Base-by-base conservation (phyloP, 2,888 invertebrate species). In the Heliconius ethilla region DNA sequence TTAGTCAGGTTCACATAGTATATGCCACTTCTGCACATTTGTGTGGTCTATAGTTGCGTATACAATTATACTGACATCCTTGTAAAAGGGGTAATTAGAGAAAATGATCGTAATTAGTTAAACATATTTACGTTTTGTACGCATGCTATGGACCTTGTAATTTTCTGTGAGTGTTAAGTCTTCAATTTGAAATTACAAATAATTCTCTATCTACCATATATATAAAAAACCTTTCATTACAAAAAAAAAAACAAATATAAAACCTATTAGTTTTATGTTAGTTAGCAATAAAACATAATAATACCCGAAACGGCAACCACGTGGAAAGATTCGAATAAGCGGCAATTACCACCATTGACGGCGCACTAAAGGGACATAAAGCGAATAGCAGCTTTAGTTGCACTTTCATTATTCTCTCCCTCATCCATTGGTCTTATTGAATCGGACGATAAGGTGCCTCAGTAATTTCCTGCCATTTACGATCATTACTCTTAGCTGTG, bases 381-480 rank as follows among this genome's bases (percentile, higher is more conserved):
- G 86, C 85, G 86, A 85, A 85, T 85, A 81, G 87, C 88, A 86
- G 88, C 87, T 83, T 82, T 84, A 88, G 91, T 88, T 93, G 94
- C 93, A 93, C 89, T 93, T 93, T 92, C 91, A 94, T 93, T 94
- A 92, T 93, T 88, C 88, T 85, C 90, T 88, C 90, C 91, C 85
- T 83, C 85, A 86, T 85, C 87, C 88, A 88, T 89, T 86, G 88
- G 89, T 89, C 90, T 93, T 92, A 94, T 94, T 94, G 93, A 94
- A 94, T 93, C 88, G 88, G 83, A 89, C 91, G 93, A 93, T 94
- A 94, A 94, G 94, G 92, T 90, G 89, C 88, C 90, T 84, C 90
- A 84, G 94, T 94, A 92, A 94, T 94, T 94, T 92, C 92, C 92
- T 89, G 90, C 90, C 92, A 94, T 94, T 94, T 92, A 90, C 89